Evolutionary conservation across 2,113 vertebrate genomes (phyloP), one percentile per base, ranked within the genome.

Genomic region (Cardinalis cardinalis): DNA sequence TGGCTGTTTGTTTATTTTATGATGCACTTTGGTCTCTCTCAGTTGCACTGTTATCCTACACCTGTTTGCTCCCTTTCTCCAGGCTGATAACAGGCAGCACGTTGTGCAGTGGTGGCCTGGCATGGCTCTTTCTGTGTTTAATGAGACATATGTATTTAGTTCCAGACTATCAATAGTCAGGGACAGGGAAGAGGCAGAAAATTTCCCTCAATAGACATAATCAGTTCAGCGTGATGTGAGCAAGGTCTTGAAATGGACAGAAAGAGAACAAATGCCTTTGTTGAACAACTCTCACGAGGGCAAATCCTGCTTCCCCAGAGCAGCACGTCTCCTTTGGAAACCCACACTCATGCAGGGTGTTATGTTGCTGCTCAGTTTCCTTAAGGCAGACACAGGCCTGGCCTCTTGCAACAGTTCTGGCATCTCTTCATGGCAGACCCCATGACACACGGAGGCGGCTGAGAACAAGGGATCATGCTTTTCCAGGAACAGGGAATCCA

Each of bases 11-110:
- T 92, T 95, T 92, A 85, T 92, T 95, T 95, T 93, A 91, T 90
- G 87, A 95, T 87, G 92, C 95, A 94, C 95, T 95, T 96, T 91
- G 95, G 94, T 93, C 95, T 91, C 92, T 89, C 95, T 93, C 87
- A 87, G 91, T 93, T 94, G 95, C 68, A 9, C 90, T 93, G 89
- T 94, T 95, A 96, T 79, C 81, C 95, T 68, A 79, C 93, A 96
- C 92, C 93, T 95, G 95, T 78, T 94, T 86, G 31, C 78, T 95
- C 64, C 84, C 87, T 70, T 92, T 85, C 92, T 90, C 60, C 1
- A 3, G 81, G 66, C 74, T 92, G 90, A 83, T 95, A 95, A 96
- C 71, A 93, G 61, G 15, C 72, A 63, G 80, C 17, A 48, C 1
- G 1, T 53, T 74, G 73, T 18, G 48, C 59, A 73, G 71, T 2